A percentile compares a stretch with the other conserved stretches of the same genome.
These are phyloP conservation scores for Drosophila pegasa DNA, from an alignment of 2,888 invertebrate genomes.

Conservation along the genomic window DNA sequence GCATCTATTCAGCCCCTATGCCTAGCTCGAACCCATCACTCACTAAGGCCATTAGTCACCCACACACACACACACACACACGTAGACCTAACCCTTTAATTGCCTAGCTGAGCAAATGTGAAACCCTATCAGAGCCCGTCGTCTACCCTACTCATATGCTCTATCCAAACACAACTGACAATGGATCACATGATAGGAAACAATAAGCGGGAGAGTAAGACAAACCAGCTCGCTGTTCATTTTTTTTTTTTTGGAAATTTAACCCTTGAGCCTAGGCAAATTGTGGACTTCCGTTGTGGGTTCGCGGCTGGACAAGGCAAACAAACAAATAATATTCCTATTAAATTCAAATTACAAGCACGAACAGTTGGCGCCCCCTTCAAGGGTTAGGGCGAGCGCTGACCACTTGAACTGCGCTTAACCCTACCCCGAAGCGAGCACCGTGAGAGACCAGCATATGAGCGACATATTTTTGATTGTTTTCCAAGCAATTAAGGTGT, in stretches of 20 bases:
- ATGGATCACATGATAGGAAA: constrained; percentile 56
- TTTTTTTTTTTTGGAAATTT: constrained; percentile 34
- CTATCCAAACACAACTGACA: constrained; percentile 29
- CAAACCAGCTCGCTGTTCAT: constrained; percentile 22
- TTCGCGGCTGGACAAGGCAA: constrained; percentile 24
- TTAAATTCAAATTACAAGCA: constrained; percentile 74
- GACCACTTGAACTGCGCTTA: constrained; percentile 61
- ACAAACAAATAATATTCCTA: constrained; percentile 69
- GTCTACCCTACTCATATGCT: constrained; percentile 46
- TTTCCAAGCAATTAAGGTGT: constrained; percentile 67
- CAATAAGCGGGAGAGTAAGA: constrained; percentile 37
- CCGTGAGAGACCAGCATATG: constrained; percentile 66
- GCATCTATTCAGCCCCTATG: constrained; percentile 8
- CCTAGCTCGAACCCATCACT: constrained; percentile 15
- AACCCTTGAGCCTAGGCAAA: constrained; percentile 58
- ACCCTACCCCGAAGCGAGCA: constrained; percentile 37
- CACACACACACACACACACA: constrained; percentile 11
- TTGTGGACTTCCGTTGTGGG: constrained; percentile 55
- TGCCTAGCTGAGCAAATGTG: constrained; percentile 48
- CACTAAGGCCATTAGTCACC: constrained; percentile 25
- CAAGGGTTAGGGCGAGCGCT: constrained; percentile 50
- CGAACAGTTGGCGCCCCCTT: constrained; percentile 59
- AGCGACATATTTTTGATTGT: constrained; percentile 71
- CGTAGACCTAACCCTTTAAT: constrained; percentile 62
- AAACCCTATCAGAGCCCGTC: constrained; percentile 18